Evolutionary conservation across 2,888 invertebrate species (phyloP).

Genomic region (Agrotis exclamationis): DNA sequence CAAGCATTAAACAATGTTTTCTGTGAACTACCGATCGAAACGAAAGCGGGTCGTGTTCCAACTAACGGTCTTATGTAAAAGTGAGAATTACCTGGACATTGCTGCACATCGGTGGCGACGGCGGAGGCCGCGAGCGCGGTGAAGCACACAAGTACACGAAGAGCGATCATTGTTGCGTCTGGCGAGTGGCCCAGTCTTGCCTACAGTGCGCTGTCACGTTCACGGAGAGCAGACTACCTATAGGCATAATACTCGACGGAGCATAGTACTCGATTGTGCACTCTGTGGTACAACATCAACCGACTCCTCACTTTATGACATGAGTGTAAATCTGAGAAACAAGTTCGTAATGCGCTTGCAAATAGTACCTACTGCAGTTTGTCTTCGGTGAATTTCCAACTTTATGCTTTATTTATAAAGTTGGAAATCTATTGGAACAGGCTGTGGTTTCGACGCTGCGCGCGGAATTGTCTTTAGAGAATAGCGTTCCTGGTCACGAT

Average conservation of each 20-base stretch:
- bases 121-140: slow-evolving; percentile 73
- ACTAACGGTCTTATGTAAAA: slow-evolving; percentile 74
- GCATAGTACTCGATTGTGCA: slow-evolving; percentile 22
- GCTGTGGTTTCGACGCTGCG: too few relatives aligned
- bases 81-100: slow-evolving; percentile 81
- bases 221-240: slow-evolving; percentile 16
- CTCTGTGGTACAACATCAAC: slow-evolving; percentile 15
- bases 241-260: slow-evolving; percentile 18
- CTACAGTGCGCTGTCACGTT: slow-evolving; percentile 36
- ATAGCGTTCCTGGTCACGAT: too few relatives aligned
- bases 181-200: slow-evolving; percentile 23
- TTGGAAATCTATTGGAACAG: too few relatives aligned
- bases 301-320: slow-evolving; percentile 29
- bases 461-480: neutral
- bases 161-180: slow-evolving; percentile 79
- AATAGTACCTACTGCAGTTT: slow-evolving; percentile 37
- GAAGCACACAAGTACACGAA: slow-evolving; percentile 77
- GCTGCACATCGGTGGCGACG: slow-evolving; percentile 78
- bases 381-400: too few relatives aligned
- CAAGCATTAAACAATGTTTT: slow-evolving; percentile 36
- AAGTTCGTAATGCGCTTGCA: slow-evolving; percentile 30
- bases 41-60: slow-evolving; percentile 79
- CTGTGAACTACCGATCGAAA: slow-evolving; percentile 60
- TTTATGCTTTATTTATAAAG: too few relatives aligned
- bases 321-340: slow-evolving; percentile 35